Percentiles rank a stretch among this genome's conserved stretches.
These are phyloP conservation scores for Drosophila mimetica DNA, from an alignment of 2,888 invertebrate genomes.

Conservation along the genomic window DNA sequence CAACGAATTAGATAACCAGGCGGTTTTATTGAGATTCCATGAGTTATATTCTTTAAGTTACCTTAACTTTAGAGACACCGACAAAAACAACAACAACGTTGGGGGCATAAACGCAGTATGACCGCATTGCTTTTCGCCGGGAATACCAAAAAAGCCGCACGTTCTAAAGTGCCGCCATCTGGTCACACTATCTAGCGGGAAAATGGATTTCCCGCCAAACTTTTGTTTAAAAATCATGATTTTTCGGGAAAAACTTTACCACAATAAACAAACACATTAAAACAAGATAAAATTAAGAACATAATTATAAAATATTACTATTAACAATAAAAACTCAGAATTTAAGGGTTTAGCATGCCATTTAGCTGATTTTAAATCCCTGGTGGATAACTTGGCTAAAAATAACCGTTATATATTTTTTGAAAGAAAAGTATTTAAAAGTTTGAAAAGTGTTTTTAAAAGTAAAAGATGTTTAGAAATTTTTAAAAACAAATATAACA, in stretches of 20 bases:
- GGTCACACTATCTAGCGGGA: not conserved
- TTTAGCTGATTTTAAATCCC: not conserved
- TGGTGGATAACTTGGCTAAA: not conserved
- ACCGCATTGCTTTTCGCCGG: not conserved
- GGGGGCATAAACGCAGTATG: not conserved
- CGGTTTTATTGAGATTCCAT: conserved; percentile 1
- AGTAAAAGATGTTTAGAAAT: no score
- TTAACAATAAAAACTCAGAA: no score
- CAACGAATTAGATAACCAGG: conserved; percentile 4
- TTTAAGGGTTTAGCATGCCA: not conserved
- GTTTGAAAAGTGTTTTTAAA: no score
- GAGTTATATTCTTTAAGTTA: conserved; percentile 2
- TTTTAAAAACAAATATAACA: no score
- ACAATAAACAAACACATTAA: not conserved
- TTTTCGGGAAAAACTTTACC: no score
- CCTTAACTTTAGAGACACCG: conserved; percentile 2
- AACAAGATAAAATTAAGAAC: no score
- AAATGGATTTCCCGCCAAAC: not conserved
- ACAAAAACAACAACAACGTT: conserved; percentile 7
- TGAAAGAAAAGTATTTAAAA: no score
- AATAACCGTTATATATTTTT: not conserved
- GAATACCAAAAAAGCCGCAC: not conserved
- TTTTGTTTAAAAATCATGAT: not conserved
- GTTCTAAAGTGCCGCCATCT: not conserved
- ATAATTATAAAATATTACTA: not conserved